Percentiles rank a stretch among this genome's conserved stretches.
phyloP scores from a whole-genome alignment of 2,113 vertebrate species.

The Prochilodus magdalenae region DNA sequence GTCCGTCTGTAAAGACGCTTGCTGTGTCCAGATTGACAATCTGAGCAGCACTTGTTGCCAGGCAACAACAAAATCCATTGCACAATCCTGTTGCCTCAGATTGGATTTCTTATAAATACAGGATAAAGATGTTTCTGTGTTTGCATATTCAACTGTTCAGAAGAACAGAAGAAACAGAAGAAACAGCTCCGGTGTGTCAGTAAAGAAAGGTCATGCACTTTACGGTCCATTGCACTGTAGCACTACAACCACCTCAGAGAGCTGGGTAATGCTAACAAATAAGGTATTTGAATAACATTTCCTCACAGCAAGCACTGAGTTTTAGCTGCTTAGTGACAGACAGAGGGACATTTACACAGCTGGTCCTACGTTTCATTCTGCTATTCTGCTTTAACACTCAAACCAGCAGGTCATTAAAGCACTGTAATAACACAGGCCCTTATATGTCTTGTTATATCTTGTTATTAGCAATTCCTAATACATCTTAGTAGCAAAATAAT shows the following conservation, averaged over 20 bases:
- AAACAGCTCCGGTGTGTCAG: not conserved
- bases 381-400: too few relatives aligned
- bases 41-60: slow-evolving; percentile 49
- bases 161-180: too few relatives aligned
- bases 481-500: too few relatives aligned
- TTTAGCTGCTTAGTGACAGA: not conserved
- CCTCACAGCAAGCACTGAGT: not conserved
- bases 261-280: not conserved
- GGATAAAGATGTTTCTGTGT: slow-evolving; percentile 9
- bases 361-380: not conserved
- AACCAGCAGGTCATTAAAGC: not conserved
- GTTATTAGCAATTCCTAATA: too few relatives aligned
- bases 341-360: not conserved
- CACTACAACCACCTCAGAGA: not conserved
- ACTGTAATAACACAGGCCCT: too few relatives aligned
- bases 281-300: not conserved
- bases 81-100: slow-evolving; percentile 1
- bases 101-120: slow-evolving; percentile 4
- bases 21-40: slow-evolving; percentile 40
- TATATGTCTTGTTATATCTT: too few relatives aligned
- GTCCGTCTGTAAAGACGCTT: not conserved
- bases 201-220: not conserved
- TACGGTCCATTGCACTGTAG: not conserved
- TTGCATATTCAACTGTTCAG: not conserved
- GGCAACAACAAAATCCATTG: slow-evolving; percentile 46